phyloP scores from a whole-genome alignment of 2,797 vertebrate genomes.

The Rhadinocentrus ornatus region DNA sequence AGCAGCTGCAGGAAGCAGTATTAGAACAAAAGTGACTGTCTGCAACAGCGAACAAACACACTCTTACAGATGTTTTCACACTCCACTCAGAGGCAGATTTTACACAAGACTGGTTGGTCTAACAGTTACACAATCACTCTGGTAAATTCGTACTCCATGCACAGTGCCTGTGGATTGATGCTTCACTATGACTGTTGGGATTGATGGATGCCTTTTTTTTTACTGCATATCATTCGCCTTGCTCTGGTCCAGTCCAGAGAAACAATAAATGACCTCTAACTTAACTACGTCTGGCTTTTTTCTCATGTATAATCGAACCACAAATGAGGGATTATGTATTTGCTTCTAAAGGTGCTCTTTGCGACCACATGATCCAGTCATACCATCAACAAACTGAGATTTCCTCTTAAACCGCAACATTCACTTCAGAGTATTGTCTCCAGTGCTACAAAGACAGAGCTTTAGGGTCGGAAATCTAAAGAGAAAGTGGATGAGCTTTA shows the following conservation, averaged over 20 bases:
- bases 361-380: neutral
- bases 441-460: slow-evolving; percentile 16
- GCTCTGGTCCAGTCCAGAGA: slow-evolving; percentile 70
- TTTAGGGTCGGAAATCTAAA: slow-evolving; percentile 39
- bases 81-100: slow-evolving; percentile 40
- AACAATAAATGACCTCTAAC: slow-evolving; percentile 83
- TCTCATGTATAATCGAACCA: neutral
- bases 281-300: slow-evolving; percentile 36
- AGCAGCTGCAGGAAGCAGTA: slow-evolving; percentile 86
- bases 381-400: neutral
- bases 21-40: slow-evolving; percentile 82
- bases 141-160: slow-evolving; percentile 57
- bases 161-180: slow-evolving; percentile 75
- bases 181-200: slow-evolving; percentile 78
- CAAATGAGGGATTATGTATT: neutral
- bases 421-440: neutral
- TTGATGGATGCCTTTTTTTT: slow-evolving; percentile 73
- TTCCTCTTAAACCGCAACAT: neutral
- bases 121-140: slow-evolving; percentile 52
- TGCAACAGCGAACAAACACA: slow-evolving; percentile 40
- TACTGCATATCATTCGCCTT: slow-evolving; percentile 80
- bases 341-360: neutral
- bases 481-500: slow-evolving; percentile 73
- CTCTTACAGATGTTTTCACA: slow-evolving; percentile 39
- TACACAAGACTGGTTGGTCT: slow-evolving; percentile 36